Evolutionary conservation across 2,888 invertebrate species (phyloP).

Genomic region (Athalia cordata): DNA sequence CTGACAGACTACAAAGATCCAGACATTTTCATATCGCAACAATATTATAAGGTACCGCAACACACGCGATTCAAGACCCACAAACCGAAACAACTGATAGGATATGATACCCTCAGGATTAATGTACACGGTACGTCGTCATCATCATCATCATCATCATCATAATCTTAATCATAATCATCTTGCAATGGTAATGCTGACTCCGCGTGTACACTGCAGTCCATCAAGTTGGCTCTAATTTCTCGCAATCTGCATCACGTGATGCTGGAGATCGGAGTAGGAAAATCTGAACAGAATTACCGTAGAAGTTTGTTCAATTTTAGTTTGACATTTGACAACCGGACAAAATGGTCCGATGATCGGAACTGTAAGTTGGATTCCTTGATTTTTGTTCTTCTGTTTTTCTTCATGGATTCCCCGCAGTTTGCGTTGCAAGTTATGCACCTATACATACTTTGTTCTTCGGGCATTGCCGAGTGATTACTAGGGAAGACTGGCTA

Average conservation of each 20-base stretch:
- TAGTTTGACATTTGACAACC: background rate
- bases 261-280: background rate
- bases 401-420: constrained; percentile 15
- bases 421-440: background rate
- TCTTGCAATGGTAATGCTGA: constrained; percentile 20
- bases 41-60: constrained; percentile 6
- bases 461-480: constrained; percentile 42
- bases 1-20: constrained; percentile 56
- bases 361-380: background rate
- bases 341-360: background rate
- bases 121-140: constrained; percentile 18
- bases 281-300: background rate
- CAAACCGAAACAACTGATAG: constrained; percentile 36
- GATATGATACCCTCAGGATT: constrained; percentile 14
- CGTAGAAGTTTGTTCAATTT: background rate
- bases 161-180: background rate
- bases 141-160: too few relatives aligned
- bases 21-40: constrained; percentile 56
- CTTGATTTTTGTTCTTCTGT: background rate
- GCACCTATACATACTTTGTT: constrained; percentile 9
- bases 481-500: constrained; percentile 57
- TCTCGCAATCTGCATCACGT: constrained; percentile 14
- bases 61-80: constrained; percentile 29
- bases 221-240: constrained; percentile 26
- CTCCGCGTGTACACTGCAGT: background rate